phyloP scores from a whole-genome alignment of 2,797 vertebrate species.

The Tamandua tetradactyla region DNA sequence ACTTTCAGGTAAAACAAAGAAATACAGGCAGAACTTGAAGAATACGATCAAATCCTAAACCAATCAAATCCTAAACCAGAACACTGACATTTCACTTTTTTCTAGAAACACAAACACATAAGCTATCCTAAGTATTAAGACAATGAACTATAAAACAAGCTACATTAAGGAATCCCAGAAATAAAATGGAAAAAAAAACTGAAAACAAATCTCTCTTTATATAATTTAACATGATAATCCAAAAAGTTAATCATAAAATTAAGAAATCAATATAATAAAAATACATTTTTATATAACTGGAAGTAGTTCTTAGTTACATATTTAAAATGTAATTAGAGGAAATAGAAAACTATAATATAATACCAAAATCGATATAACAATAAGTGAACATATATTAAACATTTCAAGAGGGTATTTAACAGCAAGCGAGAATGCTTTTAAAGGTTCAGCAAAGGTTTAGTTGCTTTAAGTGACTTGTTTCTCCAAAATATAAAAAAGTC shows the following conservation, averaged over 20 bases:
- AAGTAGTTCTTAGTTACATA: neutral
- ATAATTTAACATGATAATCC: neutral
- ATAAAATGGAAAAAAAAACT: conserved; percentile 3
- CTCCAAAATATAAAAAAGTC: neutral
- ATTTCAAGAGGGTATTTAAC: neutral
- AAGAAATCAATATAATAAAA: neutral
- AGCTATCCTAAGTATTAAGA: neutral
- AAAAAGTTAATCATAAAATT: conserved; percentile 9
- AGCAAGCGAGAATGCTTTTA: neutral
- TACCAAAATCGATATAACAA: neutral
- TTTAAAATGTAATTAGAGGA: neutral
- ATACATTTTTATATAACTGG: neutral
- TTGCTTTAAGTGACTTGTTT: neutral
- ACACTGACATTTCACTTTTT: neutral
- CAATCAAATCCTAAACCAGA: neutral
- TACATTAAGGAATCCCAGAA: neutral
- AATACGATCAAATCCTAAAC: neutral
- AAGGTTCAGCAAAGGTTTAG: neutral
- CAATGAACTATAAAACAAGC: neutral
- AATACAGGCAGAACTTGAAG: neutral
- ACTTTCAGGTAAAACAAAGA: neutral
- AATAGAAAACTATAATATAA: neutral
- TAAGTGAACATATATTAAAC: neutral
- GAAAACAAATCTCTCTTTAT: neutral
- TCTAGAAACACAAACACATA: neutral